Evolutionary conservation across 2,888 invertebrate species (phyloP).

Genomic region (Latrodectus hesperus): DNA sequence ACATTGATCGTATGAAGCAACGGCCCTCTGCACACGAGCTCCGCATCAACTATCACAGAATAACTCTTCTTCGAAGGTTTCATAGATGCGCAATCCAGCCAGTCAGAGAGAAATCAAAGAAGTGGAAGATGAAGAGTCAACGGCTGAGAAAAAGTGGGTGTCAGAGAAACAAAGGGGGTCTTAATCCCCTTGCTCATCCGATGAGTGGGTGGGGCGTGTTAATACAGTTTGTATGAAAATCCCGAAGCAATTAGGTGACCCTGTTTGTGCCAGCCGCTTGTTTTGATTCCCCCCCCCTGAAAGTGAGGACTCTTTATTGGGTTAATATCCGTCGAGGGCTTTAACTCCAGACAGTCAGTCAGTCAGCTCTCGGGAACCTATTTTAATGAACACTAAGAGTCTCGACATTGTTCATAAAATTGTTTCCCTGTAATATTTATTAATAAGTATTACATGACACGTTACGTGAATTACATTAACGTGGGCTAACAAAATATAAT

Average conservation of each 20-base stretch:
- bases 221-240: conserved; percentile 67
- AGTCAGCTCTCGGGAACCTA: not conserved
- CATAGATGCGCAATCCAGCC: no score
- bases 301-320: conserved; percentile 49
- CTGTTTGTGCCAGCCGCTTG: conserved; percentile 59
- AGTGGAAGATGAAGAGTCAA: not conserved
- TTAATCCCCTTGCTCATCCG: conserved; percentile 45
- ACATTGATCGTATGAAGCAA: no score
- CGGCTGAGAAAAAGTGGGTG: conserved; percentile 10
- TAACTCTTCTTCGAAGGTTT: no score
- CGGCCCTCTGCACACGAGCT: no score
- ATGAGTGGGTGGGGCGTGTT: conserved; percentile 43
- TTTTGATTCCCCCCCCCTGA: conserved; percentile 49
- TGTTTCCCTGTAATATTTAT: no score
- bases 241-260: conserved; percentile 64
- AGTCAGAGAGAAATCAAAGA: not conserved
- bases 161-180: not conserved
- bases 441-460: no score
- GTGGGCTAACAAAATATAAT: no score
- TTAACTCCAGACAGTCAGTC: conserved; percentile 10
- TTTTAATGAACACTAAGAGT: not conserved
- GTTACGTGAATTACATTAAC: no score
- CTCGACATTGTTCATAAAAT: not conserved
- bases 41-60: no score
- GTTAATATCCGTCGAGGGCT: conserved; percentile 56